Conservation (phyloP, 2,797 vertebrate species). For the Alcedo atthis region DNA sequence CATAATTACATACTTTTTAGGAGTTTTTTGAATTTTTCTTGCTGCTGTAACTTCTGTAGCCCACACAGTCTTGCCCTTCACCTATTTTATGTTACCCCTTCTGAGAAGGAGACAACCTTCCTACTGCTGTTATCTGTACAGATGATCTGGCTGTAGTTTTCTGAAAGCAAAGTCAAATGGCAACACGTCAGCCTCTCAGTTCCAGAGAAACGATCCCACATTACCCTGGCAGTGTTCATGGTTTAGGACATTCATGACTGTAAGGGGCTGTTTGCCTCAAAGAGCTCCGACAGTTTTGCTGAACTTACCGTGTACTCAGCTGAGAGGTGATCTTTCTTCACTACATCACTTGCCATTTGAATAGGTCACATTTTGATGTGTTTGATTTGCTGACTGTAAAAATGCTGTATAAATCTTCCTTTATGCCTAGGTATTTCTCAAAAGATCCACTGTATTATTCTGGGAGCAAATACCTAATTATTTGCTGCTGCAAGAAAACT, state of each 20-base stretch:
- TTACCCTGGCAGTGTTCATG: conserved; percentile 43
- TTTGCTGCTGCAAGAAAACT: conserved; percentile 11
- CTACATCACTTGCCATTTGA: conserved; percentile 52
- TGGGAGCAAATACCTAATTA: conserved; percentile 52
- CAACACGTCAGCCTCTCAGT: conserved; percentile 7
- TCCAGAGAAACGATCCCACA: conserved; percentile 19
- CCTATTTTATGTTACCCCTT: background rate
- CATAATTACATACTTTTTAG: background rate
- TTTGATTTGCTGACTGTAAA: conserved; percentile 41
- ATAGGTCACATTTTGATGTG: conserved; percentile 62
- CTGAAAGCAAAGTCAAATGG: conserved; percentile 32
- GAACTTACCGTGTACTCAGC: conserved; percentile 37
- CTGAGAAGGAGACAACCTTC: background rate
- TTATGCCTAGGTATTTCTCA: conserved; percentile 15
- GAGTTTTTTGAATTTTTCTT: background rate
- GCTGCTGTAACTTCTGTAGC: background rate
- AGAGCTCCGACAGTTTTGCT: conserved; percentile 45
- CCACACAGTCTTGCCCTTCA: background rate
- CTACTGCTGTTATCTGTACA: background rate
- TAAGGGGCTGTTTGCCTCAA: conserved; percentile 50
- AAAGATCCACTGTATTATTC: conserved; percentile 8
- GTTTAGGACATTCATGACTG: conserved; percentile 19
- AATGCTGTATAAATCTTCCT: background rate
- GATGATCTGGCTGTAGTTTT: background rate
- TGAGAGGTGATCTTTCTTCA: conserved; percentile 38